Conservation (phyloP, 2,888 invertebrate genomes). For the Agrotis exclamationis region DNA sequence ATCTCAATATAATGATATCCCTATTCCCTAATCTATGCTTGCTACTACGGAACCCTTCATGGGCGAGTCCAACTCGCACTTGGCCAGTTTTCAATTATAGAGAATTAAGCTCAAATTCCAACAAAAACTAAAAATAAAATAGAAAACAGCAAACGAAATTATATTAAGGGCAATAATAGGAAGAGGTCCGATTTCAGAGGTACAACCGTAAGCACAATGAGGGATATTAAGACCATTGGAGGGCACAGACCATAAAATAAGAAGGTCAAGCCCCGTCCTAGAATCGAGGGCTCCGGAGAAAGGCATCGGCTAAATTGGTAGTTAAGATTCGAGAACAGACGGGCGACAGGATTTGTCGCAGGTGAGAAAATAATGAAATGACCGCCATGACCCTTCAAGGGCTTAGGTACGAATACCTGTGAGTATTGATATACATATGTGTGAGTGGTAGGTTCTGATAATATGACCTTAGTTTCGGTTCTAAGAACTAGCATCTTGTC, state of each 20-base stretch:
- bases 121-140: slow-evolving; percentile 4
- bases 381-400: slow-evolving; percentile 40
- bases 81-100: no score
- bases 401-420: slow-evolving; percentile 17
- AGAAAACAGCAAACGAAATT: slow-evolving; percentile 19
- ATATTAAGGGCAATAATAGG: slow-evolving; percentile 49
- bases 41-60: no score
- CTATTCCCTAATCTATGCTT: no score
- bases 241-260: slow-evolving; percentile 75
- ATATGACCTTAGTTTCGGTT: not conserved
- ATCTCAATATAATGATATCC: no score
- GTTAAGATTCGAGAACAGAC: slow-evolving; percentile 56
- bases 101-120: not conserved
- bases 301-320: slow-evolving; percentile 58
- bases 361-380: slow-evolving; percentile 53
- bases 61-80: no score
- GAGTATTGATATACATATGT: slow-evolving; percentile 1
- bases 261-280: slow-evolving; percentile 73
- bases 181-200: slow-evolving; percentile 45
- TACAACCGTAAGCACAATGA: slow-evolving; percentile 69
- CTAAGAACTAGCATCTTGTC: not conserved
- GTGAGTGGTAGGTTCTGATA: not conserved
- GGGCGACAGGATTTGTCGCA: slow-evolving; percentile 53
- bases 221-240: slow-evolving; percentile 72
- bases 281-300: slow-evolving; percentile 67